A percentile compares a stretch with the other conserved stretches of the same genome.
Evolutionary conservation across 2,113 vertebrate genomes (phyloP).

Genomic region (Mesocricetus auratus): DNA sequence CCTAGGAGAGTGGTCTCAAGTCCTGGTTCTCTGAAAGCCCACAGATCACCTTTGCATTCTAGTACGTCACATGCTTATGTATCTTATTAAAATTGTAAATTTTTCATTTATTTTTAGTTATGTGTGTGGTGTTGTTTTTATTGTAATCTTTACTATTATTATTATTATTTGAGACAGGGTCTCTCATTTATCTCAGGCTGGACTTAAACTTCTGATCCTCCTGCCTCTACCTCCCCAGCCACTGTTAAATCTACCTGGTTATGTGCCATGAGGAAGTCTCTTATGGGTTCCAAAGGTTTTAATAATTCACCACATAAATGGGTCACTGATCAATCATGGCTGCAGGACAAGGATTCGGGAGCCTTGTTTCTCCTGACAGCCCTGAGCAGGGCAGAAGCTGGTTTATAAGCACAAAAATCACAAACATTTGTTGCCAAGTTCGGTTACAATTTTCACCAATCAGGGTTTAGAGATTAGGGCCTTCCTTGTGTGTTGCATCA

Average conservation of each 20-base stretch:
- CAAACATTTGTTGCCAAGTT: neutral
- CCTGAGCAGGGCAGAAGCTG: neutral
- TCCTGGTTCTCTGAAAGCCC: neutral
- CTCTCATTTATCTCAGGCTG: neutral
- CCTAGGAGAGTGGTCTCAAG: neutral
- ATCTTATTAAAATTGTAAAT: neutral
- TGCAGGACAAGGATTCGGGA: neutral
- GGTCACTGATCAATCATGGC: neutral
- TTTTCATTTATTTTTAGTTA: neutral
- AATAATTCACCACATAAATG: neutral
- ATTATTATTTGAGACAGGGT: neutral
- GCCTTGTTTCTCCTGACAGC: neutral
- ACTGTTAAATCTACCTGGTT: neutral
- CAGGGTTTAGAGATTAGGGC: neutral
- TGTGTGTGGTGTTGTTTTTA: neutral
- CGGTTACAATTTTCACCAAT: neutral
- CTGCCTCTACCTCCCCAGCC: neutral
- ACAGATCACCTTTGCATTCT: neutral
- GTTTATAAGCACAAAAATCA: neutral
- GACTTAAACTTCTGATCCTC: neutral
- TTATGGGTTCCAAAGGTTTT: neutral
- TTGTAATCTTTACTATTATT: neutral
- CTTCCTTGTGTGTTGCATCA: neutral
- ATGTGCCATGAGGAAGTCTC: neutral
- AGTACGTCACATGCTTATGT: too few relatives aligned